Evolutionary conservation across 1,140 invertebrate species (phyloP).

Genomic region (Antheraea mylitta): DNA sequence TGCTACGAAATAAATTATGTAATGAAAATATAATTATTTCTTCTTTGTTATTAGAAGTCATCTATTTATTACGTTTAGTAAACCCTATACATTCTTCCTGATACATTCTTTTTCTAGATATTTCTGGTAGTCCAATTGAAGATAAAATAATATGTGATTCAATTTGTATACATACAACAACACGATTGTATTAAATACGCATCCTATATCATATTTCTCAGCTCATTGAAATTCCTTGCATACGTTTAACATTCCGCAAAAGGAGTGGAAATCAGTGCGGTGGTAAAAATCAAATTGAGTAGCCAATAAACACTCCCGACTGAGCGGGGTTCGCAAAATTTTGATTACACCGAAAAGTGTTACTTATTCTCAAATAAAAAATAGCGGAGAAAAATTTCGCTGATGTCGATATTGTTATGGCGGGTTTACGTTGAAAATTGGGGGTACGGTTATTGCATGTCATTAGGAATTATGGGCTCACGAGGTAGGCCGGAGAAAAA

Average conservation of each 20-base stretch:
- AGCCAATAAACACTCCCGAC: constrained; percentile 66
- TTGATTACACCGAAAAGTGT: constrained; percentile 75
- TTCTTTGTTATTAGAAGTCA: no score
- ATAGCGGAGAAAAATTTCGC: constrained; percentile 69
- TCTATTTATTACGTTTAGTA: no score
- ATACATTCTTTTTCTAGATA: no score
- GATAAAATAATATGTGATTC: background rate
- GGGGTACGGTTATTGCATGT: constrained; percentile 78
- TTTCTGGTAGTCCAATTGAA: background rate
- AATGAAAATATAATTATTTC: no score
- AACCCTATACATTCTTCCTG: no score
- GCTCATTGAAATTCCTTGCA: constrained; percentile 42
- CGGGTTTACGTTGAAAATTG: constrained; percentile 77
- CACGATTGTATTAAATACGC: background rate
- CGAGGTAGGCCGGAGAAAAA: constrained; percentile 63
- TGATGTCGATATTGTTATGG: constrained; percentile 79
- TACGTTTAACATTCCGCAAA: constrained; percentile 49
- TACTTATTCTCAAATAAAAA: constrained; percentile 78
- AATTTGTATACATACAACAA: background rate
- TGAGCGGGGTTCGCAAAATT: constrained; percentile 52
- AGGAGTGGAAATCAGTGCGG: constrained; percentile 47
- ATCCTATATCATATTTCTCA: background rate
- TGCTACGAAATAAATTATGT: no score
- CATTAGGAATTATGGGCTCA: constrained; percentile 78
- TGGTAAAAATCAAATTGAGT: constrained; percentile 77